Evolutionary conservation across 2,797 vertebrate species (phyloP).

Genomic region (Phrynocephalus vlangalii): DNA sequence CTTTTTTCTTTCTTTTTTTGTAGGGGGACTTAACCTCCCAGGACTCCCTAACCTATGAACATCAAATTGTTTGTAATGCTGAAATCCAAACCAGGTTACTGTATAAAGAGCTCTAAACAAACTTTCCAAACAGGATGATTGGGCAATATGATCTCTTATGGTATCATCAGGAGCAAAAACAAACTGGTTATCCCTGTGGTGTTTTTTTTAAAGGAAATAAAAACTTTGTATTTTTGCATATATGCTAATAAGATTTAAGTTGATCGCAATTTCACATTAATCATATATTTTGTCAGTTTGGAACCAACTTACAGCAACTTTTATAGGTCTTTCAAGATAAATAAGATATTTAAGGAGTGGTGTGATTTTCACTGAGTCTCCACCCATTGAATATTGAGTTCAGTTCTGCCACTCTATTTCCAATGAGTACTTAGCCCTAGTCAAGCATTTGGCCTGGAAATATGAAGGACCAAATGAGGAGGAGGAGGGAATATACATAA

Average conservation of each 20-base stretch:
- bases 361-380: not conserved
- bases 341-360: too few species aligned
- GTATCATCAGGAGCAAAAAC: not conserved
- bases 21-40: too few species aligned
- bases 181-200: not conserved
- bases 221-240: not conserved
- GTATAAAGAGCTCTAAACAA: not conserved
- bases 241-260: not conserved
- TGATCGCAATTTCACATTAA: not conserved
- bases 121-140: not conserved
- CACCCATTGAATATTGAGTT: not conserved
- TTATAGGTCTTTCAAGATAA: too few species aligned
- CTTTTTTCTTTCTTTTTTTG: too few species aligned
- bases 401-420: not conserved
- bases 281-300: not conserved
- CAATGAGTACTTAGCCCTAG: not conserved
- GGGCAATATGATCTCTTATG: not conserved
- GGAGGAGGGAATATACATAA: too few species aligned
- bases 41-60: too few species aligned
- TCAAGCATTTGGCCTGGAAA: too few species aligned
- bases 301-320: too few species aligned
- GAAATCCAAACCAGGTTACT: not conserved
- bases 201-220: not conserved
- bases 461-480: too few species aligned
- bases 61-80: not conserved